Evolutionary conservation across 2,888 invertebrate genomes (phyloP), one percentile per base, ranked within the genome.

Genomic region (Tenthredo livida): DNA sequence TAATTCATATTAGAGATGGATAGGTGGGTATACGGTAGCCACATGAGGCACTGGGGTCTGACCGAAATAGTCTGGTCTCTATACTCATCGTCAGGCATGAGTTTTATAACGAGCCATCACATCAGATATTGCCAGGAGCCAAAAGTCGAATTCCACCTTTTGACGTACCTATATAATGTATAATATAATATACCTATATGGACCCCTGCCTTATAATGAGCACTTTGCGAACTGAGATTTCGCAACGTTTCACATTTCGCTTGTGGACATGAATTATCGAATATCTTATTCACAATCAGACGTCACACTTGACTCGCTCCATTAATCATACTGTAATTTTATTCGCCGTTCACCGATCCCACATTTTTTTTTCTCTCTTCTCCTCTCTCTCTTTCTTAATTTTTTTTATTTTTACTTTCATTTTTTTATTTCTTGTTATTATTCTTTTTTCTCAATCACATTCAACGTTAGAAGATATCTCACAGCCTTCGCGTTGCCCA

Each of bases 221-320:
- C 67, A 67, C 67, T 67, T 33, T 33, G 72, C 37, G 40, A 7
- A 29, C 9, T 72, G n/a, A 61, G 33, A 61, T 80, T 80, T 80
- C 40, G 61, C 58, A 58, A 80, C 33, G 9, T 80, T 80, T 80
- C 40, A 40, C 78, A 37, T 40, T 58, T 61, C 25, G 78, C 78
- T 80, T 40, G 37, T 61, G 21, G 21, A 73, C 40, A 73, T 50
- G 21, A 37, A 80, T 61, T 58, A 78, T 61, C 47, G 58, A 61
- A 80, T 80, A 58, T 80, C 78, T 37, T 21, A 80, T 58, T 61
- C 25, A 37, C 10, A 80, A 80, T 58, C 78, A 80, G 78, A 80
- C 78, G 78, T 80, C 78, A 80, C 61, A 58, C 78, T 78, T 58
- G 58, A 58, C 58, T 78, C 78, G 47, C 40, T 58, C 61, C n/a